Evolutionary conservation across 2,113 vertebrate species (phyloP).

Genomic region (Theristicus caerulescens): DNA sequence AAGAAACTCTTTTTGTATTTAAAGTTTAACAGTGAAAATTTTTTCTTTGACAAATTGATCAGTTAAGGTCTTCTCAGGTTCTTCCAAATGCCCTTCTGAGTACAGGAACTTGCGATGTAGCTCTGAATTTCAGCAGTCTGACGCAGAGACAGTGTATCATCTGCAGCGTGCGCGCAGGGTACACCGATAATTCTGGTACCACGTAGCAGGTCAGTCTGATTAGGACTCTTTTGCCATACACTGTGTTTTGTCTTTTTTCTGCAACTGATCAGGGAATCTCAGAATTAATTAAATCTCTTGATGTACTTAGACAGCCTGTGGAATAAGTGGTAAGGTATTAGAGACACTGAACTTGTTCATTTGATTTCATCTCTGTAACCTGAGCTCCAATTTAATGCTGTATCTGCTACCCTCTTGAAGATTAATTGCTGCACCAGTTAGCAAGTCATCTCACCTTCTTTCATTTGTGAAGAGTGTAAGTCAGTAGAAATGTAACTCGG

Average conservation of each 20-base stretch:
- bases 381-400: slow-evolving; percentile 73
- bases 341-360: slow-evolving; percentile 71
- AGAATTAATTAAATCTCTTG: slow-evolving; percentile 76
- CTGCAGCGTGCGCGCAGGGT: background rate
- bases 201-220: slow-evolving; percentile 32
- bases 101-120: background rate
- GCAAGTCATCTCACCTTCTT: slow-evolving; percentile 56
- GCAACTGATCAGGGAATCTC: slow-evolving; percentile 54
- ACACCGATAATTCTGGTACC: slow-evolving; percentile 17
- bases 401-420: slow-evolving; percentile 69
- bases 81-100: background rate
- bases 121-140: background rate
- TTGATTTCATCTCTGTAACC: slow-evolving; percentile 72
- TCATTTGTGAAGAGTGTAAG: slow-evolving; percentile 41
- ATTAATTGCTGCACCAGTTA: slow-evolving; percentile 75
- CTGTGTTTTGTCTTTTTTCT: slow-evolving; percentile 45
- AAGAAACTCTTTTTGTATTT: background rate
- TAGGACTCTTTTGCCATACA: slow-evolving; percentile 50
- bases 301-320: slow-evolving; percentile 60
- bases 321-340: slow-evolving; percentile 67
- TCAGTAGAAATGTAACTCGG: slow-evolving; percentile 38
- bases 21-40: background rate
- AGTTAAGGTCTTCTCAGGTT: background rate
- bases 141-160: background rate
- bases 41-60: background rate